These are phyloP conservation scores for Norana najaformis DNA, from an alignment of 2,888 invertebrate genomes.

Conservation along the genomic window DNA sequence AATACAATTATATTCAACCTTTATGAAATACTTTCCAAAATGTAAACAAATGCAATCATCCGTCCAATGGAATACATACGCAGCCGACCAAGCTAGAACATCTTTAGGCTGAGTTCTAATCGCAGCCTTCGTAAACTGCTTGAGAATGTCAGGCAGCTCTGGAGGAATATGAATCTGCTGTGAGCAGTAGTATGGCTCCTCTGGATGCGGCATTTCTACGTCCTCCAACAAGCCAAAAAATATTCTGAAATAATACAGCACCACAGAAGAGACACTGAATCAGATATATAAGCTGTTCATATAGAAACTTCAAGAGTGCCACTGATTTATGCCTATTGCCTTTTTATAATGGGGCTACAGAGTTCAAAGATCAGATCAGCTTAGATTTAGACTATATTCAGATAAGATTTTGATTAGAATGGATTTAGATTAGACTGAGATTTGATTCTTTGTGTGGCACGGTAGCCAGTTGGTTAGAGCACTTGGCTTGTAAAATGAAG, in stretches of 20 bases:
- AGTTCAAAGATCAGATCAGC: too few relatives aligned
- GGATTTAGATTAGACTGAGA: too few relatives aligned
- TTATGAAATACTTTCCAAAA: not conserved
- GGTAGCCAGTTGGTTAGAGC: too few relatives aligned
- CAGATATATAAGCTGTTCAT: not conserved
- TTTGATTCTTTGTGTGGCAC: too few relatives aligned
- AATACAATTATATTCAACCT: not conserved
- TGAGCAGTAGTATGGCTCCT: constrained; percentile 77
- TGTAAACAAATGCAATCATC: too few relatives aligned
- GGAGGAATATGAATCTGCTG: constrained; percentile 84
- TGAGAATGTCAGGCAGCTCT: constrained; percentile 78
- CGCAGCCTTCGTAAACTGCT: constrained; percentile 86
- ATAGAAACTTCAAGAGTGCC: not conserved
- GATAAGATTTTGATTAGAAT: too few relatives aligned
- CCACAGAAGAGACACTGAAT: not conserved
- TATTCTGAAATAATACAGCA: constrained; percentile 2
- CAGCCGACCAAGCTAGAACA: constrained; percentile 79
- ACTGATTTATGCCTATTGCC: too few relatives aligned
- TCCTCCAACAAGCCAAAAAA: not conserved
- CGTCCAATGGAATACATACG: constrained; percentile 59
- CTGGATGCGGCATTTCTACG: constrained; percentile 51
- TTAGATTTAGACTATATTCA: too few relatives aligned
- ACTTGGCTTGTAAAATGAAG: too few relatives aligned
- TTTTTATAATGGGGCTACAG: too few relatives aligned
- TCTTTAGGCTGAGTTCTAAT: constrained; percentile 87